Evolutionary conservation across 2,888 invertebrate genomes (phyloP).

Genomic region (Cistogaster globosa): DNA sequence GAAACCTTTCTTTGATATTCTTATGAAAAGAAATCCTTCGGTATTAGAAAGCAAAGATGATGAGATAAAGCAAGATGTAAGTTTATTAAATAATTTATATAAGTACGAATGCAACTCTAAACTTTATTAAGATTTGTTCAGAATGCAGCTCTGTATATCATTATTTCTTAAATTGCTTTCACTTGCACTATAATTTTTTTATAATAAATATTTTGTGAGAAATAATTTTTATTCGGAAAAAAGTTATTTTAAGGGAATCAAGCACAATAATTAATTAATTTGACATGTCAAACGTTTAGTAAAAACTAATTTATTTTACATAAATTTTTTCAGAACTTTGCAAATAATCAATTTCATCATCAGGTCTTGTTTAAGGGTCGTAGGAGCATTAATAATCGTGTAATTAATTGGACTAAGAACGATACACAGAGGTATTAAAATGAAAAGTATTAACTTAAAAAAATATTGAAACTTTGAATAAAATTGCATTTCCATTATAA

Average conservation of each 20-base stretch:
- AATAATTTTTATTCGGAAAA: too few relatives aligned
- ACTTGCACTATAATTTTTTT: too few relatives aligned
- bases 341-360: slow-evolving; percentile 32
- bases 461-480: background rate
- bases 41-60: background rate
- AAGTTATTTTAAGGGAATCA: too few relatives aligned
- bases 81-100: background rate
- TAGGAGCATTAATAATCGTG: slow-evolving; percentile 36
- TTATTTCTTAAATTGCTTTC: too few relatives aligned
- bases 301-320: background rate
- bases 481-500: too few relatives aligned
- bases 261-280: too few relatives aligned
- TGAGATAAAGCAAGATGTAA: slow-evolving; percentile 17
- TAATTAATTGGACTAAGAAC: slow-evolving; percentile 41
- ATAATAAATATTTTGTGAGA: too few relatives aligned
- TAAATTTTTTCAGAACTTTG: slow-evolving; percentile 17
- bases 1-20: slow-evolving; percentile 84
- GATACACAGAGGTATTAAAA: slow-evolving; percentile 28
- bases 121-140: too few relatives aligned
- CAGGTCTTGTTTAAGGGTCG: slow-evolving; percentile 52
- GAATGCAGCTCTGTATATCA: too few relatives aligned
- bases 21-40: slow-evolving; percentile 48
- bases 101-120: too few relatives aligned
- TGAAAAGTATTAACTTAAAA: slow-evolving; percentile 11
- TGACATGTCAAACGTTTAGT: too few relatives aligned